These are phyloP conservation scores for Rhabdophis nuchalis DNA, from an alignment of 2,797 vertebrate genomes.

Conservation along the genomic window DNA sequence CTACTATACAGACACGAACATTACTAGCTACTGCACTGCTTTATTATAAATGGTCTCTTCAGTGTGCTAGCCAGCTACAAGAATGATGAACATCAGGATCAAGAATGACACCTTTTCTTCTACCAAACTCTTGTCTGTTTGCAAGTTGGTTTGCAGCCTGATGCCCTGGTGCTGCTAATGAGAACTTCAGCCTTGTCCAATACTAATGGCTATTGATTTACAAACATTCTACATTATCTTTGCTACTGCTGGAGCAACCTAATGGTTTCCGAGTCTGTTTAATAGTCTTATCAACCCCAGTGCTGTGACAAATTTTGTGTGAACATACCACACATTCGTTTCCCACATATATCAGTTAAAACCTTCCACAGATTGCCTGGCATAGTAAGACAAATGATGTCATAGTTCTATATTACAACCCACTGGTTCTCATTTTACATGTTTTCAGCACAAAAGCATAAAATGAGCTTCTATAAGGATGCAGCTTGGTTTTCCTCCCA, in stretches of 20 bases:
- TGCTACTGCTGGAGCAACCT: neutral
- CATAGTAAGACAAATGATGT: neutral
- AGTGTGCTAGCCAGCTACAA: neutral
- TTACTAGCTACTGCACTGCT: neutral
- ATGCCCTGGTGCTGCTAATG: neutral
- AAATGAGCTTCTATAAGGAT: neutral
- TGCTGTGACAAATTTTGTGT: conserved; percentile 1
- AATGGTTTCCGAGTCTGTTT: neutral
- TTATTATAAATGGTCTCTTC: neutral
- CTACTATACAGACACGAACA: neutral
- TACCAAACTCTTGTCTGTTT: neutral
- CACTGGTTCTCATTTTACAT: neutral
- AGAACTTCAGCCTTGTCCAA: neutral
- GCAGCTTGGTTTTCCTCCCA: neutral
- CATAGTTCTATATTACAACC: neutral
- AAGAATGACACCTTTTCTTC: neutral
- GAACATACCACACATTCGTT: conserved; percentile 21
- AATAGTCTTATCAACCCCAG: neutral
- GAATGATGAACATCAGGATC: neutral
- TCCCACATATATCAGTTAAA: conserved; percentile 33
- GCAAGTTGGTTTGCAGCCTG: neutral
- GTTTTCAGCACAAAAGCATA: neutral
- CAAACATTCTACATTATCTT: neutral
- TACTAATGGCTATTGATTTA: neutral
- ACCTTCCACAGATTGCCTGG: neutral